Evolutionary conservation across 2,888 invertebrate genomes (phyloP), one percentile per base, ranked within the genome.

Genomic region (Ochlodes sylvanus): DNA sequence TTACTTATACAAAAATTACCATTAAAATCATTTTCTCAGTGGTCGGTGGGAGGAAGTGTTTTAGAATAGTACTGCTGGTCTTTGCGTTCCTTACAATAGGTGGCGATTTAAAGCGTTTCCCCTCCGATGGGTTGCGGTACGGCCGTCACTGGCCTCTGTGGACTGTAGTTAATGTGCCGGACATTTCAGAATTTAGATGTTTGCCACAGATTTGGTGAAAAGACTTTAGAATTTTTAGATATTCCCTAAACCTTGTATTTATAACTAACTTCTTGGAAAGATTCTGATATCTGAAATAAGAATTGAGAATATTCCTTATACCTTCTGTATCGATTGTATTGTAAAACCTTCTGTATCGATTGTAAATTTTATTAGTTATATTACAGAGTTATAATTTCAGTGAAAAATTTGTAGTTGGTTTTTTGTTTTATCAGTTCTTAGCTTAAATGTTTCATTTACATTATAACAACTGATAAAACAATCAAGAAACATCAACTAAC

Each of bases 141-240:
- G n/a, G n/a, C n/a, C n/a, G n/a, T n/a, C n/a, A n/a, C 76, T 75
- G 73, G 76, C 77, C 76, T 79, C 81, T 82, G 84, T 74, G 86
- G 87, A 79, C 91, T 92, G 92, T 85, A 89, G 83, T 90, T 92
- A 93, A 92, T 92, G 92, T 91, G 90, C 90, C 80, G 90, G 90
- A 89, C 91, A 86, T 63, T 87, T 87, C 81, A 77, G 80, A 83
- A 84, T 85, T 87, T 79, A 80, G 79, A 86, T 84, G 80, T 83
- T 85, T 80, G 81, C 65, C 72, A 71, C 69, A 71, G 72, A 75
- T 72, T 70, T 70, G 19, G 65, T 65, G 12, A 44, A 56, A 57
- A 64, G 70, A 63, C 19, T 42, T 62, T 12, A 12, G 3, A 65
- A 56, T 3, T 9, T 7, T 6, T 61, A 76, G 76, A 76, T 12